Conservation (phyloP, 2,888 invertebrate species). For the Diloba caeruleocephala region DNA sequence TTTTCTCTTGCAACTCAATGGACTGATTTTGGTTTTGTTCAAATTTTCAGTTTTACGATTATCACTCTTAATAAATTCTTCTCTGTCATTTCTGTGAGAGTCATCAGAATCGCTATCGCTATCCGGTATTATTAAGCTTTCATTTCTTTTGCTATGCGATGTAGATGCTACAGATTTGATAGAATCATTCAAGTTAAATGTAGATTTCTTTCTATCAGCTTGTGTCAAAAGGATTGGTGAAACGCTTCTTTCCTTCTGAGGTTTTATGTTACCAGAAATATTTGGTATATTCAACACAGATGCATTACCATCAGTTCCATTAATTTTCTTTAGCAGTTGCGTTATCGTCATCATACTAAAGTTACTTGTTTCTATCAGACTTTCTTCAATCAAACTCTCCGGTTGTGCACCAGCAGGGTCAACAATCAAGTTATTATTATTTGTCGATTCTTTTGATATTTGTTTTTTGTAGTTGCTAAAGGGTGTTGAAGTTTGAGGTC, state of each 20-base stretch:
- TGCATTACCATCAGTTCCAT: conserved; percentile 64
- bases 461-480: conserved; percentile 59
- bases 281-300: conserved; percentile 35
- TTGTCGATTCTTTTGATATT: conserved; percentile 54
- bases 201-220: conserved; percentile 65
- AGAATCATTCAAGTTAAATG: conserved; percentile 28
- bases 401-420: conserved; percentile 30
- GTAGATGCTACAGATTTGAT: conserved; percentile 36
- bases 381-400: conserved; percentile 40
- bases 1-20: conserved; percentile 68
- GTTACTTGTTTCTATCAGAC: conserved; percentile 59
- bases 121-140: conserved; percentile 75
- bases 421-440: conserved; percentile 39
- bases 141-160: conserved; percentile 43
- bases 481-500: conserved; percentile 62
- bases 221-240: conserved; percentile 80
- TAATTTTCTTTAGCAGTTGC: conserved; percentile 83
- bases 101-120: conserved; percentile 78
- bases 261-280: conserved; percentile 11
- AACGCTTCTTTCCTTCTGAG: conserved; percentile 64
- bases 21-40: conserved; percentile 27
- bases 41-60: conserved; percentile 24
- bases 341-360: conserved; percentile 84
- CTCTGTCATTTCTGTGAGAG: conserved; percentile 64
- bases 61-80: conserved; percentile 25